phyloP scores from a whole-genome alignment of 2,113 vertebrate genomes.

The Chlorodrepanis virens region DNA sequence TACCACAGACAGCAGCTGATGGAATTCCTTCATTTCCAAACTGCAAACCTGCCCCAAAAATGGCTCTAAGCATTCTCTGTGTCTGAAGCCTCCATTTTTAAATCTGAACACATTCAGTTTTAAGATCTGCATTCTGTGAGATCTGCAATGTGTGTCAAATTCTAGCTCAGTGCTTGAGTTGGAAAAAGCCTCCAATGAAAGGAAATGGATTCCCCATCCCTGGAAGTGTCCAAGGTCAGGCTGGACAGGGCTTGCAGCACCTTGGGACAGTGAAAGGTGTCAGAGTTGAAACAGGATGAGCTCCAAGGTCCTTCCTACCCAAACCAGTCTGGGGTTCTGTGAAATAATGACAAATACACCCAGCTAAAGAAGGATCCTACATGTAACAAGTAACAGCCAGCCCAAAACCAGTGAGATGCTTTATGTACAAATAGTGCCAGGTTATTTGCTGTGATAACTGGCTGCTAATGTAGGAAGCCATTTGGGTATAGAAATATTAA shows the following conservation, averaged over 20 bases:
- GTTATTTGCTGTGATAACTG: conserved; percentile 53
- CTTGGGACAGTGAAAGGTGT: not conserved
- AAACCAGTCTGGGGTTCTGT: not conserved
- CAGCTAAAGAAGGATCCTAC: not conserved
- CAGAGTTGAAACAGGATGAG: not conserved
- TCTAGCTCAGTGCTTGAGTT: not conserved
- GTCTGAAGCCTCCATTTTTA: not conserved
- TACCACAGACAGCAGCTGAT: not conserved
- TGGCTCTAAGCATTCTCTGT: not conserved
- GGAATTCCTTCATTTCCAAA: not conserved
- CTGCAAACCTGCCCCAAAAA: not conserved
- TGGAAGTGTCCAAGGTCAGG: not conserved
- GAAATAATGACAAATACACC: not conserved
- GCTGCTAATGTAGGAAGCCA: not conserved
- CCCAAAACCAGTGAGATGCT: not conserved
- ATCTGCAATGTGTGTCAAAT: not conserved
- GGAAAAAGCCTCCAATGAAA: not conserved
- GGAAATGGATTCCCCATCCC: not conserved
- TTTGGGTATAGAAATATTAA: conserved; percentile 31
- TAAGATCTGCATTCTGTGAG: not conserved
- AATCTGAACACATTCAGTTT: not conserved
- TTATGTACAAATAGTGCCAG: conserved; percentile 1
- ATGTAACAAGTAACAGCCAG: not conserved
- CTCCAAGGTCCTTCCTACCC: not conserved
- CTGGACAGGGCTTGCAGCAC: not conserved